Evolutionary conservation across 2,888 invertebrate species (phyloP).

Genomic region (Apamea epomidion): DNA sequence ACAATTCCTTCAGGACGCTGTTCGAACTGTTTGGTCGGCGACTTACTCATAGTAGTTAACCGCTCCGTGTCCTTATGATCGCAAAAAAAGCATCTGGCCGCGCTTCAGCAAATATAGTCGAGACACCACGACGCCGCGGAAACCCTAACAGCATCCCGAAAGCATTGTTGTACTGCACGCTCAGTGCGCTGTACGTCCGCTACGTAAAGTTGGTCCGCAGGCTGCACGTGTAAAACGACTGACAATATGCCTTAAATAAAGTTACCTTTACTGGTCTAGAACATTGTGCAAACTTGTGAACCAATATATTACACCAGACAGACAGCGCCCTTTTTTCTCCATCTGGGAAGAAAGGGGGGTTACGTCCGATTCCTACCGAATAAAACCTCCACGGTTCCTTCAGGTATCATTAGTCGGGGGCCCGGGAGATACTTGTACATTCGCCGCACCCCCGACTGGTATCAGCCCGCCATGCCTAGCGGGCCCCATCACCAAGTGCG

Average conservation of each 20-base stretch:
- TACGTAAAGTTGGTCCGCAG: neutral
- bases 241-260: neutral
- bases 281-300: too few species aligned
- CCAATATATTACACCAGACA: too few species aligned
- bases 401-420: too few species aligned
- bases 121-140: constrained; percentile 39
- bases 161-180: neutral
- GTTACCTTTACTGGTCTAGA: too few species aligned
- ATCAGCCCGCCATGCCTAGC: too few species aligned
- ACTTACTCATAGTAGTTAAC: neutral
- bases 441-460: too few species aligned
- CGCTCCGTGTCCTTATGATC: neutral
- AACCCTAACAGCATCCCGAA: neutral
- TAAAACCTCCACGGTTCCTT: too few species aligned
- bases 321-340: too few species aligned
- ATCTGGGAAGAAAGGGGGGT: too few species aligned
- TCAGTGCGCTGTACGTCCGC: neutral
- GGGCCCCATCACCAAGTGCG: too few species aligned
- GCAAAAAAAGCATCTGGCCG: neutral
- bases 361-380: too few species aligned
- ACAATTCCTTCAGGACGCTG: neutral
- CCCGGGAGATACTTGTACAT: too few species aligned
- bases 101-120: neutral
- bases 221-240: neutral
- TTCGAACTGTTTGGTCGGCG: neutral